Conservation (phyloP, 2,888 invertebrate species). For the Eretmocerus hayati region DNA sequence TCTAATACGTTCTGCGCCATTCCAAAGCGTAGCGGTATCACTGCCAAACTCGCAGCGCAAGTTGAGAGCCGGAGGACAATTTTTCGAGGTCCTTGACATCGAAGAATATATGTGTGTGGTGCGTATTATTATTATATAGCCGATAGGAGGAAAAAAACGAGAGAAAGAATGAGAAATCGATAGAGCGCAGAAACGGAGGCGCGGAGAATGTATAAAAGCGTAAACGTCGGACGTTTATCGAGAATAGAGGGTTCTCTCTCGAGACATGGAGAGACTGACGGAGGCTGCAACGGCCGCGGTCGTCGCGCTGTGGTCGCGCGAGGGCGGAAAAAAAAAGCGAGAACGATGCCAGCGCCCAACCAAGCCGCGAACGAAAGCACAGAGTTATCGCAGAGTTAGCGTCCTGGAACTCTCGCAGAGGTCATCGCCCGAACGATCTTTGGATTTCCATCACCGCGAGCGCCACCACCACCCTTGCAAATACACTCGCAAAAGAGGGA, state of each 20-base stretch:
- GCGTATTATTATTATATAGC: no score
- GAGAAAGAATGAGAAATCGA: slow-evolving; percentile 4
- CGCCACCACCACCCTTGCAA: slow-evolving; percentile 19
- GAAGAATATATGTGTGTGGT: no score
- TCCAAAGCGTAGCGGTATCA: no score
- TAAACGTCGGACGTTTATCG: slow-evolving; percentile 15
- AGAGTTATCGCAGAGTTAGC: slow-evolving; percentile 14
- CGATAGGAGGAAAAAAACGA: not conserved
- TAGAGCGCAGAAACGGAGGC: slow-evolving; percentile 3
- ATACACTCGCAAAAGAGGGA: not conserved
- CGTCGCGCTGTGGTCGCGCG: not conserved
- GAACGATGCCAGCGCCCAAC: slow-evolving; percentile 21
- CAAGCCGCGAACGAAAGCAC: slow-evolving; percentile 19
- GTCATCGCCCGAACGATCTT: slow-evolving; percentile 44
- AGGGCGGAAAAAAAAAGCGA: slow-evolving; percentile 3
- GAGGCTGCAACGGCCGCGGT: not conserved
- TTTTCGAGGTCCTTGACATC: no score
- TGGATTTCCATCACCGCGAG: slow-evolving; percentile 35
- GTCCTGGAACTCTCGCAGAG: slow-evolving; percentile 28
- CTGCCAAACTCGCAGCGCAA: no score
- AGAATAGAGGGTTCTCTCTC: not conserved
- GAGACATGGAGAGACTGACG: not conserved
- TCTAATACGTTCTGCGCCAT: no score
- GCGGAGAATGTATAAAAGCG: slow-evolving; percentile 11
- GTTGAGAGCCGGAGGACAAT: no score